Base-by-base conservation (phyloP, 2,888 invertebrate genomes). In the Sphinx pinastri region DNA sequence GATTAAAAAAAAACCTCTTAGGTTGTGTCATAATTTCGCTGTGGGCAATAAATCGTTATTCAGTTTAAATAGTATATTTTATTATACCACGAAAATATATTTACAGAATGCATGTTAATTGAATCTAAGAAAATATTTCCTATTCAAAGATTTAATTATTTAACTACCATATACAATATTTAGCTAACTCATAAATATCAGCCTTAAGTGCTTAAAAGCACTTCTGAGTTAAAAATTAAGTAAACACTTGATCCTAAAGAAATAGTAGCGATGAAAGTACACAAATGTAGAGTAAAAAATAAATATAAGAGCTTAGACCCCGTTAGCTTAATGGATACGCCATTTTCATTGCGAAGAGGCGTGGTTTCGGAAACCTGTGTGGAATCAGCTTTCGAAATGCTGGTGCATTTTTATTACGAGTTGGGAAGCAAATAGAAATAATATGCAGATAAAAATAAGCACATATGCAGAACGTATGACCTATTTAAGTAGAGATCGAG, bases 181-280 rank as follows among this genome's bases (percentile, higher is more conserved):
- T 58, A 19, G 47, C 16, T 58, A 68, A 49, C 49, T 58, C 13
- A 58, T 68, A 49, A 47, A 59, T 59, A 51, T n/a, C 31, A 38
- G n/a, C 38, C 13, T n/a, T 38, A 51, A 68, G 58, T 59, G 59
- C 51, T 51, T 68, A 68, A 19, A 57, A 58, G 59, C 68, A 51
- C 51, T 51, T 51, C 13, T 12, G 31, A 25, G 59, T 3, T 47
- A 12, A 51, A 68, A 59, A 69, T 69, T 45, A 68, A 57, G 45
- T 55, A 69, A 69, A 69, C 45, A 69, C 52, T 38, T 16, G 52
- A 69, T 69, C 60, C 69, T 63, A 69, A 69, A 69, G 69, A 69
- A 54, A 69, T 69, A 69, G 49, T 63, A 49, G 19, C 13, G 19
- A 47, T 63, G 19, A 63, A 49, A 63, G 63, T 63, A 63, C 19